phyloP scores from a whole-genome alignment of 1,140 invertebrate species.

The Bombus cullumanus region DNA sequence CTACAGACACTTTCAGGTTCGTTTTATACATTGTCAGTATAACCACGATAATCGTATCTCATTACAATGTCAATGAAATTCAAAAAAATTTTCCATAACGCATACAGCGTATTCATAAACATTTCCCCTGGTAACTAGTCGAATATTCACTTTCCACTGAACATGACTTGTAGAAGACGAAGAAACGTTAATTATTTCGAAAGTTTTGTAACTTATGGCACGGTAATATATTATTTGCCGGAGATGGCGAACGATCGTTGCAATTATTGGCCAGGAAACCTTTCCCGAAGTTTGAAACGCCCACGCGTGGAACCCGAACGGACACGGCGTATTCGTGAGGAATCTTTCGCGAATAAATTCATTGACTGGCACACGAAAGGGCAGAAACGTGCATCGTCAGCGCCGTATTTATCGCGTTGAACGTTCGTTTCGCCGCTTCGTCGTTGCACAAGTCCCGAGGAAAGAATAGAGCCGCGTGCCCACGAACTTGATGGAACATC shows the following conservation, averaged over 20 bases:
- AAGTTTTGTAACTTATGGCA: background rate
- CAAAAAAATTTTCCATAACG: background rate
- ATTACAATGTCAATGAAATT: background rate
- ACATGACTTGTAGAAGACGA: background rate
- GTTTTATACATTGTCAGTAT: too few species aligned
- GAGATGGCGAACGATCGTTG: background rate
- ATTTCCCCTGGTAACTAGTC: background rate
- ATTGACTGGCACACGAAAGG: background rate
- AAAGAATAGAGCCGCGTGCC: conserved; percentile 52
- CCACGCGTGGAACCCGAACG: background rate
- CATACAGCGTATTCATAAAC: background rate
- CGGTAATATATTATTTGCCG: background rate
- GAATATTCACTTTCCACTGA: background rate
- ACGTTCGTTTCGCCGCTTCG: conserved; percentile 14
- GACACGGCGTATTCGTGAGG: background rate
- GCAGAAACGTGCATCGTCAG: conserved; percentile 6
- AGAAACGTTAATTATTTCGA: background rate
- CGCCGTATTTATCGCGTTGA: conserved; percentile 4
- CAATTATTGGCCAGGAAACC: background rate
- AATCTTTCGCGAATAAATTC: conserved; percentile 16
- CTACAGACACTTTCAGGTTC: too few species aligned
- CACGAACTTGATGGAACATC: conserved; percentile 67
- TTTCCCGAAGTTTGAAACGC: background rate
- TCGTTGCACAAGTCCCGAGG: conserved; percentile 39
- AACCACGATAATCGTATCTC: background rate